Evolutionary conservation across 2,888 invertebrate genomes (phyloP), one percentile per base, ranked within the genome.

Genomic region (Ecliptopera silaceata): DNA sequence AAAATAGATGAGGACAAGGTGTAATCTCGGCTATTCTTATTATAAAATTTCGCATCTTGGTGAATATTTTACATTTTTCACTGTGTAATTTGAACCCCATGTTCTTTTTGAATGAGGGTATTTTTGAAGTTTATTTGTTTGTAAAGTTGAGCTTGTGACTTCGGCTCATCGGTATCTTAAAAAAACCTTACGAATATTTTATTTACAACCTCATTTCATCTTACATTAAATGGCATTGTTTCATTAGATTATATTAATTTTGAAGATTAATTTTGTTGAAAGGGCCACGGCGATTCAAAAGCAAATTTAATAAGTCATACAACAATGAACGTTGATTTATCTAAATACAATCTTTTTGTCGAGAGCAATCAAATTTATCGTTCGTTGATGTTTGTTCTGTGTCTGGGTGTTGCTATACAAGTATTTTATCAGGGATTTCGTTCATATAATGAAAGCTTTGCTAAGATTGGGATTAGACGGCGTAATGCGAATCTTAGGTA

Each of bases 281-380:
- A 74, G 71, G 62, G 61, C 65, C 71, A 69, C 65, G 66, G 22
- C 38, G 68, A 75, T 71, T 69, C 65, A 64, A 68, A 66, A 75
- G 70, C 70, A 77, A 82, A 82, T 74, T 80, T 81, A 77, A 84
- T 86, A 84, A 84, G 84, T 84, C 78, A 64, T 69, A 70, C 79
- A 79, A 86, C 86, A 88, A 86, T 86, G 79, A 80, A 80, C 82
- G 82, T 77, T 88, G 86, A 88, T 88, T 88, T 89, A 88, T 88
- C 86, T 82, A 86, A 90, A 88, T 87, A 80, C 86, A 89, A 89
- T 89, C 88, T 88, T 85, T 86, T 88, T 88, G 87, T 88, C 70
- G 72, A 74, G 75, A 75, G 79, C 86, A 90, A 90, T 90, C 88
- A 87, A 89, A 87, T 89, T 88, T 88, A 89, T 90, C 87, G 79